These are phyloP conservation scores for Parnassius glacialis DNA, from an alignment of 2,888 invertebrate genomes.

Conservation along the genomic window DNA sequence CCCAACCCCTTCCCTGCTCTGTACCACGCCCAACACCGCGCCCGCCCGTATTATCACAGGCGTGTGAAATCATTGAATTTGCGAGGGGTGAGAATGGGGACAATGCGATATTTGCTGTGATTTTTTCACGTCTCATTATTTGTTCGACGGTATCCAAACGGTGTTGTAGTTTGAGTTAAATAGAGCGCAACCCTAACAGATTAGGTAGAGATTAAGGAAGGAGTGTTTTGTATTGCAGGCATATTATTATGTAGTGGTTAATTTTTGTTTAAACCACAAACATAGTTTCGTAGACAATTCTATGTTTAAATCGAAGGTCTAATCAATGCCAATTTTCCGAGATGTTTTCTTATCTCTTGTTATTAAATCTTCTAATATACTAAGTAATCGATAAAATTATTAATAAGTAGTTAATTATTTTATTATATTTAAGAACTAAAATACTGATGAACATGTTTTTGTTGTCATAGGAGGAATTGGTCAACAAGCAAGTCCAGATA, in stretches of 20 bases:
- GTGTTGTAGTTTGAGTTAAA: slow-evolving; percentile 59
- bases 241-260: slow-evolving; percentile 33
- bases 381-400: no score
- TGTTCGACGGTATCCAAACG: slow-evolving; percentile 43
- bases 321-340: no score
- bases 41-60: slow-evolving; percentile 54
- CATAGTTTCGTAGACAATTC: no score
- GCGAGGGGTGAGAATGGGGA: slow-evolving; percentile 59
- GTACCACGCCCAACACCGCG: slow-evolving; percentile 62
- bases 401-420: no score
- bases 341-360: no score
- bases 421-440: no score
- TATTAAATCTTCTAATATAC: no score
- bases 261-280: slow-evolving; percentile 19
- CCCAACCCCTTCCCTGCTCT: slow-evolving; percentile 34
- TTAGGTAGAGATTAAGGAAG: slow-evolving; percentile 62
- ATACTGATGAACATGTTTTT: slow-evolving; percentile 31
- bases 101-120: slow-evolving; percentile 65
- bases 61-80: slow-evolving; percentile 66
- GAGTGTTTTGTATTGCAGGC: slow-evolving; percentile 50
- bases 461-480: slow-evolving; percentile 73
- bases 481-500: slow-evolving; percentile 91
- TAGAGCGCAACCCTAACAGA: slow-evolving; percentile 59
- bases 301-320: no score
- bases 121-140: slow-evolving; percentile 67